These are phyloP conservation scores for Bambusicola thoracicus DNA, from an alignment of 2,113 vertebrate genomes.

Conservation along the genomic window DNA sequence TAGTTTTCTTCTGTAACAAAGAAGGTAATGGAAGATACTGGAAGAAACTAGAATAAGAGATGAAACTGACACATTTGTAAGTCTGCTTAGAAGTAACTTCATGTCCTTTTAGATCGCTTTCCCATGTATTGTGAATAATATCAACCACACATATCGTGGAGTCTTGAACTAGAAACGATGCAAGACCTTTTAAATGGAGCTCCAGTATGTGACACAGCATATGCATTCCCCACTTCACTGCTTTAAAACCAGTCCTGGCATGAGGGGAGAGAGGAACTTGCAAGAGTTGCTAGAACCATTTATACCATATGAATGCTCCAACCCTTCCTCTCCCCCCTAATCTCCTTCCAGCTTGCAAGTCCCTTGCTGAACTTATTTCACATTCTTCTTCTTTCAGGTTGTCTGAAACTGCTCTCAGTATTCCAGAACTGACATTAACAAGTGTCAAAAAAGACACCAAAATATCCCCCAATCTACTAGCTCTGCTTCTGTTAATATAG, in stretches of 20 bases:
- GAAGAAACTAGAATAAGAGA: not conserved
- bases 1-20: not conserved
- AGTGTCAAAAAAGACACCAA: not conserved
- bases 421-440: not conserved
- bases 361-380: not conserved
- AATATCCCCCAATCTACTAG: not conserved
- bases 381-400: not conserved
- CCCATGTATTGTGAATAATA: not conserved
- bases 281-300: not conserved
- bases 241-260: not conserved
- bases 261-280: not conserved
- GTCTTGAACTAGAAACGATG: not conserved
- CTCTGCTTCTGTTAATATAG: not conserved
- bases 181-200: not conserved
- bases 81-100: not conserved
- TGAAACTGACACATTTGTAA: not conserved
- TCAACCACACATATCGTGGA: not conserved
- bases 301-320: not conserved
- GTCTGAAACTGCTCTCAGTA: not conserved
- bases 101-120: not conserved
- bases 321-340: not conserved
- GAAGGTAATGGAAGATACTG: not conserved
- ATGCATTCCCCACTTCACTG: not conserved
- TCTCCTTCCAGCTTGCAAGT: not conserved
- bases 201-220: rapidly evolving